Percentiles rank a stretch among this genome's conserved stretches.
These are phyloP conservation scores for Rhagonycha fulva DNA, from an alignment of 2,888 invertebrate genomes.

Conservation along the genomic window DNA sequence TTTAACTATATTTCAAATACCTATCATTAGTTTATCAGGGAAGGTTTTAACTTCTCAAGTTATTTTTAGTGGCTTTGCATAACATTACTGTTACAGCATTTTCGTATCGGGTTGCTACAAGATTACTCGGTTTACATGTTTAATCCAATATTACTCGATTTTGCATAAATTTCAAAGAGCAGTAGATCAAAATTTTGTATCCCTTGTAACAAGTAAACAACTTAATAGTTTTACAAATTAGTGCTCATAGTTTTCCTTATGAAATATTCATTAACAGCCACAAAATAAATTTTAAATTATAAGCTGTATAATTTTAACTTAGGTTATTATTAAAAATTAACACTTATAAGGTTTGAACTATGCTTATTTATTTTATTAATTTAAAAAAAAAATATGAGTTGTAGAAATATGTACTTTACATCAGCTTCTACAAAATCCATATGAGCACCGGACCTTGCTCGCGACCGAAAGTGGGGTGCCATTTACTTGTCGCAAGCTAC, in stretches of 20 bases:
- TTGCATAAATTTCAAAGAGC: constrained; percentile 17
- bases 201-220: constrained; percentile 7
- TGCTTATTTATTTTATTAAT: too few species aligned
- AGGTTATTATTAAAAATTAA: not conserved
- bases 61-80: constrained; percentile 14
- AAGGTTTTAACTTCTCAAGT: not conserved
- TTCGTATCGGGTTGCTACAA: constrained; percentile 1
- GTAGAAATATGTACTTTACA: too few species aligned
- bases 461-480: too few species aligned
- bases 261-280: not conserved
- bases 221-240: not conserved
- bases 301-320: not conserved
- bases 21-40: not conserved
- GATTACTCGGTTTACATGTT: constrained; percentile 12
- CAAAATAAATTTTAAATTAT: not conserved
- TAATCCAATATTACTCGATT: constrained; percentile 17
- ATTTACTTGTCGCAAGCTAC: too few species aligned
- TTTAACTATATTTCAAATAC: not conserved
- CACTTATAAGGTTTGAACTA: too few species aligned
- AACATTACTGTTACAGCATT: constrained; percentile 3
- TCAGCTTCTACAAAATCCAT: too few species aligned
- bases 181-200: constrained; percentile 3
- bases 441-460: too few species aligned
- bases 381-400: too few species aligned
- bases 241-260: not conserved